Conservation (phyloP, 1,140 invertebrate genomes). For the Microvelia longipes region DNA sequence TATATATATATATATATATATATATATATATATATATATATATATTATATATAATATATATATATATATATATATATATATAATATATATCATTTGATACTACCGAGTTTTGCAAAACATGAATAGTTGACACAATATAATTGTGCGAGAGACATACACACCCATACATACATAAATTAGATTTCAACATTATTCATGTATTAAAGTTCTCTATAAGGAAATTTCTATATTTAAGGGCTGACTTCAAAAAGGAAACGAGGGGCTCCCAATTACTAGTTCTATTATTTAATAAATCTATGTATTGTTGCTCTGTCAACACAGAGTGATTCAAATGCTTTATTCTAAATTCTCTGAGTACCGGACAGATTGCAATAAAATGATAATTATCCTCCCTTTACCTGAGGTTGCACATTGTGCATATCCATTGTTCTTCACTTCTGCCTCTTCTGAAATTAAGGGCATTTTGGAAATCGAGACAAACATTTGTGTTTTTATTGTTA, state of each 20-base stretch:
- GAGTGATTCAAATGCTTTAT: neutral
- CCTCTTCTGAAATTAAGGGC: neutral
- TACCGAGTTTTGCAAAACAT: no score
- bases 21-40: no score
- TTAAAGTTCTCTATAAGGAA: neutral
- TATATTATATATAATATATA: no score
- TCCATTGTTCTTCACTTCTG: neutral
- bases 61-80: no score
- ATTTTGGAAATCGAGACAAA: no score
- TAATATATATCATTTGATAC: no score
- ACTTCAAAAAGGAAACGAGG: neutral
- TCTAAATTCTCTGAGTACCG: neutral
- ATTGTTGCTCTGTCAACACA: neutral
- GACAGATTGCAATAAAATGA: neutral
- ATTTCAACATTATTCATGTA: neutral
- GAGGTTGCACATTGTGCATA: neutral
- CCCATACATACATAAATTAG: no score
- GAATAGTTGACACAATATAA: no score
- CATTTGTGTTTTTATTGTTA: no score
- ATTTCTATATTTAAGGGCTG: neutral
- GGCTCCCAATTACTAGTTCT: neutral
- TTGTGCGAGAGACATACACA: no score
- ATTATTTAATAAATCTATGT: neutral
- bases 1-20: no score
- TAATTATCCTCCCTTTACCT: neutral